Evolutionary conservation across 2,888 invertebrate species (phyloP).

Genomic region (Timema cristinae): DNA sequence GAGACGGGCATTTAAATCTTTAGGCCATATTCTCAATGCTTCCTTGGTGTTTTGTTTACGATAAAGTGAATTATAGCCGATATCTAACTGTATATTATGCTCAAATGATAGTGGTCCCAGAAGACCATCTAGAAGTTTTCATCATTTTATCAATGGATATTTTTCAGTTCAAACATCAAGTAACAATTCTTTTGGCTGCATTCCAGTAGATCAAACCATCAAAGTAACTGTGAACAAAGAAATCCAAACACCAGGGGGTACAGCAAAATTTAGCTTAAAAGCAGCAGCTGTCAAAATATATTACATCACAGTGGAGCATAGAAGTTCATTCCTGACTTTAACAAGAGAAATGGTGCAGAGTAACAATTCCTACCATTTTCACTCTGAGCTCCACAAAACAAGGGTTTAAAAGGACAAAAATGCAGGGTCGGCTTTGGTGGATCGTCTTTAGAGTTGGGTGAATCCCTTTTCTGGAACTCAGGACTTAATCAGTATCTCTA

Average conservation of each 20-base stretch:
- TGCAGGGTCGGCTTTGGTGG: too few species aligned
- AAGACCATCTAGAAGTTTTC: not conserved
- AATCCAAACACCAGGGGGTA: not conserved
- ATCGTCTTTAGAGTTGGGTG: too few species aligned
- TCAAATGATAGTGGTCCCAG: not conserved
- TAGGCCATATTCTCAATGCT: not conserved
- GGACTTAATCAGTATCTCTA: too few species aligned
- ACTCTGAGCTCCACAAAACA: too few species aligned
- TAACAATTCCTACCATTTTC: too few species aligned
- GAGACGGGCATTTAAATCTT: not conserved
- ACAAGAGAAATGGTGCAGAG: too few species aligned
- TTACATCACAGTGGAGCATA: not conserved
- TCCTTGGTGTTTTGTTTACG: not conserved
- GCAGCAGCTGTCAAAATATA: too few species aligned
- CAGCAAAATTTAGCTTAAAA: too few species aligned
- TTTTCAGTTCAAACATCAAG: not conserved
- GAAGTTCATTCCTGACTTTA: not conserved
- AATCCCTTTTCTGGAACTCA: too few species aligned
- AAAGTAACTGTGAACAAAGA: not conserved
- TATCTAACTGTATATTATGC: not conserved
- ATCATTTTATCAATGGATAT: not conserved
- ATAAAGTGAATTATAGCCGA: not conserved
- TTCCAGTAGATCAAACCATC: not conserved
- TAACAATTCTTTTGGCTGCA: not conserved
- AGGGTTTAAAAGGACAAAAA: too few species aligned